Percentiles rank a stretch among this genome's conserved stretches.
phyloP scores from a whole-genome alignment of 2,113 vertebrate genomes.

The Halcyon senegalensis region DNA sequence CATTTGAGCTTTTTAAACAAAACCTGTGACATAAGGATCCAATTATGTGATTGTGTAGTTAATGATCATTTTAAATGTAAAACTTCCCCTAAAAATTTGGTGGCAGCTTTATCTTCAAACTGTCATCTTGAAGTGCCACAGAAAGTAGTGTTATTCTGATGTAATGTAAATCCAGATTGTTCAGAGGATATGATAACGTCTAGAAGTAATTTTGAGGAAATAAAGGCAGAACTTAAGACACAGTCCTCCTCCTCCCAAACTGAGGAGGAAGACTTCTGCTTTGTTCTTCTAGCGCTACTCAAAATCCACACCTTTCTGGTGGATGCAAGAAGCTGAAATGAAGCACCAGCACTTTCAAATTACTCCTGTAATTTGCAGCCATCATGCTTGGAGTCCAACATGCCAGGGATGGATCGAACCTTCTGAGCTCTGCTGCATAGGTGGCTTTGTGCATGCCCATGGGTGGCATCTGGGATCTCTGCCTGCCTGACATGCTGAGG shows the following conservation, averaged over 20 bases:
- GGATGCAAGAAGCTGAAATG: background rate
- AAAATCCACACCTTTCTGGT: background rate
- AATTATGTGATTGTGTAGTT: background rate
- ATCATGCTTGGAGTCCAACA: background rate
- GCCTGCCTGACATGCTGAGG: background rate
- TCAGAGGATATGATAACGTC: background rate
- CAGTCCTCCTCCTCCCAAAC: background rate
- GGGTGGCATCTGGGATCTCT: background rate
- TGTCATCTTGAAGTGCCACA: background rate
- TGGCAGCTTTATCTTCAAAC: background rate
- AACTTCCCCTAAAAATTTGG: background rate
- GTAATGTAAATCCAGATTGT: background rate
- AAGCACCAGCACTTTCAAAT: background rate
- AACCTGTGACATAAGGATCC: background rate
- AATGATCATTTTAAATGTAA: conserved; percentile 17
- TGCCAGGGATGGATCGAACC: background rate
- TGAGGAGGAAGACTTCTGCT: background rate
- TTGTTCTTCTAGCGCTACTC: background rate
- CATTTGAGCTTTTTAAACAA: conserved; percentile 10
- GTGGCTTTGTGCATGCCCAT: background rate
- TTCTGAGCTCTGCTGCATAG: background rate
- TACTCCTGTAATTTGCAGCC: background rate
- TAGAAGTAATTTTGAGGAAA: background rate
- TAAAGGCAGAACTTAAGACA: background rate
- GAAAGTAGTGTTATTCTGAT: background rate